These are phyloP conservation scores for Oryzias woworae DNA, from an alignment of 2,113 vertebrate species.

Conservation along the genomic window DNA sequence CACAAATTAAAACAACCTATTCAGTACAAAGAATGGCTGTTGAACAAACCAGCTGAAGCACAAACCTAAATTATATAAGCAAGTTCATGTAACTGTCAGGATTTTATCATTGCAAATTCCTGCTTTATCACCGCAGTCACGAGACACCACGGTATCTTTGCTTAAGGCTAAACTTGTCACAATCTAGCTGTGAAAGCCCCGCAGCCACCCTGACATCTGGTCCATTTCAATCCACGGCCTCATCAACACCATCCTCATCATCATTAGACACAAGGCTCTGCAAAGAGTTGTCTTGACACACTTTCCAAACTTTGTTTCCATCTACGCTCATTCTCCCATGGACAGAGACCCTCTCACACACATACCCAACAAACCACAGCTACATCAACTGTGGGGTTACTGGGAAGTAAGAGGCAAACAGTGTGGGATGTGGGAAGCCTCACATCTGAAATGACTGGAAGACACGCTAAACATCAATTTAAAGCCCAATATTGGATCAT, in stretches of 20 bases:
- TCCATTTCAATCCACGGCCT: conserved; percentile 47
- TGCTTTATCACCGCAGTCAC: conserved; percentile 4
- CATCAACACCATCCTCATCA: conserved; percentile 52
- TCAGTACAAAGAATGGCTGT: conserved; percentile 28
- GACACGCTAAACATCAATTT: not conserved
- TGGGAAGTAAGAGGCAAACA: conserved; percentile 27
- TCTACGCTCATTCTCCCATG: conserved; percentile 57
- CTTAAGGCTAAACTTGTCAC: conserved; percentile 8
- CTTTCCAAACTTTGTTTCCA: conserved; percentile 63
- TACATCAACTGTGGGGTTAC: conserved; percentile 24
- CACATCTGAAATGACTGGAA: not conserved
- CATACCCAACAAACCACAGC: conserved; percentile 35
- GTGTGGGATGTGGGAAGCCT: conserved; percentile 1
- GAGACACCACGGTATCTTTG: conserved; percentile 21
- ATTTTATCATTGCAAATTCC: conserved; percentile 27
- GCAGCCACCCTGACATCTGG: conserved; percentile 41
- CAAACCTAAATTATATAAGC: conserved; percentile 33
- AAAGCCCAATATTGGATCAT: not conserved
- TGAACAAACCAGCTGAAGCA: conserved; percentile 44
- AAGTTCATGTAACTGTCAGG: conserved; percentile 32
- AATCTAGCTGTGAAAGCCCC: conserved; percentile 5
- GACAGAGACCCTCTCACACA: conserved; percentile 37
- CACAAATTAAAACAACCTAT: conserved; percentile 45
- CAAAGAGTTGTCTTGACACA: conserved; percentile 53
- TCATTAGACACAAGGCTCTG: conserved; percentile 51